A percentile compares a stretch with the other conserved stretches of the same genome.
Evolutionary conservation across 23 tunicate genomes (phyloP).

Genomic region (Styela clava): DNA sequence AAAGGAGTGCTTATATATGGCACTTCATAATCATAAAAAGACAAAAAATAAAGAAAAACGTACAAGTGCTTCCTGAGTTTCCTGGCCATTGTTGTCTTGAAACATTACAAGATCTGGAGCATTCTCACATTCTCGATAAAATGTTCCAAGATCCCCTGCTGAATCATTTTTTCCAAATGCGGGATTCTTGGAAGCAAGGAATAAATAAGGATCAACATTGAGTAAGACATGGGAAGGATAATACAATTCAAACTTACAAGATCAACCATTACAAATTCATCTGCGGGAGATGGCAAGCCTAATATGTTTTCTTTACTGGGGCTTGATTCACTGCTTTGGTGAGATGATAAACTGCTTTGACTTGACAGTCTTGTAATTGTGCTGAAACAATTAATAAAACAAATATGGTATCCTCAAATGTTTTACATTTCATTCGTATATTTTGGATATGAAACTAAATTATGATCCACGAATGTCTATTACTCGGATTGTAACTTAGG

Average conservation of each 20-base stretch:
- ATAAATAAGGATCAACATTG: neutral
- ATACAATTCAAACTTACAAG: conserved; percentile 52
- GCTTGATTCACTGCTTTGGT: conserved; percentile 29
- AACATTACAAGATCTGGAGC: conserved; percentile 75
- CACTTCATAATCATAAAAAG: no score
- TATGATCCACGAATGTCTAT: no score
- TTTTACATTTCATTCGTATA: no score
- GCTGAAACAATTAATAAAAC: neutral
- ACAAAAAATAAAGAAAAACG: no score
- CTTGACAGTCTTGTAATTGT: conserved; percentile 19
- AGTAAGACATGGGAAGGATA: neutral
- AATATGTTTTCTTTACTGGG: conserved; percentile 1
- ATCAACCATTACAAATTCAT: conserved; percentile 81
- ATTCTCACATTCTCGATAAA: conserved; percentile 60
- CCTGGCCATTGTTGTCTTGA: conserved; percentile 48
- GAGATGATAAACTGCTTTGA: conserved; percentile 39
- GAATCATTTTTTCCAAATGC: conserved; percentile 76
- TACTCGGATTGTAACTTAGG: no score
- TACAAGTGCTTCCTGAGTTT: conserved; percentile 67
- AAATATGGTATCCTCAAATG: no score
- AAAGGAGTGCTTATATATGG: no score
- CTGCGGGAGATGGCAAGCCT: neutral
- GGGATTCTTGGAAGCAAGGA: conserved; percentile 44
- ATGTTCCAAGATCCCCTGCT: conserved; percentile 53
- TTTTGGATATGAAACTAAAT: no score